phyloP scores from a whole-genome alignment of 92 coral and sea anemone genomes.

The Umimayanthus chanpuru region DNA sequence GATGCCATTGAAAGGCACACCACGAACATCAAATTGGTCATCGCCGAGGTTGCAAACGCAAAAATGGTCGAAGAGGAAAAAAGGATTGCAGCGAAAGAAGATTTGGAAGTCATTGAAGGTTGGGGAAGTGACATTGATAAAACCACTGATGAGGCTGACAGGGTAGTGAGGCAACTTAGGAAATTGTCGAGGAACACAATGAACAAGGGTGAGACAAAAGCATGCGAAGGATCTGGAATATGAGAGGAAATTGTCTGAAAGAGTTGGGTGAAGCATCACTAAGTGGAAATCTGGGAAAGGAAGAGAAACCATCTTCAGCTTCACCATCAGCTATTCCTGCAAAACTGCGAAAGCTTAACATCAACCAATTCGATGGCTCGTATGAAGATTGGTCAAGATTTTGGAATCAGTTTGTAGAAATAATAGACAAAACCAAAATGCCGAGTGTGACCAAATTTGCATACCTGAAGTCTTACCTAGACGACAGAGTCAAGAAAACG shows the following conservation, averaged over 20 bases:
- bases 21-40: neutral
- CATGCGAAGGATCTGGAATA: no score
- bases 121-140: no score
- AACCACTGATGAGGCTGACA: neutral
- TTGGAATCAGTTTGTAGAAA: constrained; percentile 49
- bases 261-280: neutral
- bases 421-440: constrained; percentile 26
- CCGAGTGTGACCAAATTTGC: constrained; percentile 50
- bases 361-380: constrained; percentile 35
- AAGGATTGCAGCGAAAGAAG: constrained; percentile 19
- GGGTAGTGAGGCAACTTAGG: neutral
- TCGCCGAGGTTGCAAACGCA: constrained; percentile 8
- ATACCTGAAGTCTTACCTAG: constrained; percentile 43
- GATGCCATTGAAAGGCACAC: constrained; percentile 25
- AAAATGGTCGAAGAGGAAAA: constrained; percentile 2
- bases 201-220: neutral
- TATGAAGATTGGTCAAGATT: constrained; percentile 47
- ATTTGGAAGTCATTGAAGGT: neutral
- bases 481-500: constrained; percentile 16
- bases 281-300: neutral
- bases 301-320: neutral
- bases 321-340: constrained; percentile 27
- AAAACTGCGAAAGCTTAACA: constrained; percentile 43
- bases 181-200: neutral
- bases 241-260: no score